These are phyloP conservation scores for Trididemnum miniatum DNA, from an alignment of 23 tunicate species.

Conservation along the genomic window DNA sequence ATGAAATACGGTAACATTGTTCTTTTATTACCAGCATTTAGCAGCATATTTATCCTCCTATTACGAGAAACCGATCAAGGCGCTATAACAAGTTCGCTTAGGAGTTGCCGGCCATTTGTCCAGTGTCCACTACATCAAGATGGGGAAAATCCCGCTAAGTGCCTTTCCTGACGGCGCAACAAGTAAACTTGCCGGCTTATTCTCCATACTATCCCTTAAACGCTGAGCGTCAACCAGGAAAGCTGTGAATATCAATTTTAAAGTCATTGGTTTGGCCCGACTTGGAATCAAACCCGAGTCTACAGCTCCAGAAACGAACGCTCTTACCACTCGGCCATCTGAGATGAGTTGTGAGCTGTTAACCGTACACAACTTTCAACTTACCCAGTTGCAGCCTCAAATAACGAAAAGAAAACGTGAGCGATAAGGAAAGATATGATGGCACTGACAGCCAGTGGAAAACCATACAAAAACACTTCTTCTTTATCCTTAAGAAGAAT, in stretches of 20 bases:
- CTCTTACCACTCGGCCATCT: background rate
- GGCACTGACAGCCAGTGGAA: slow-evolving; percentile 79
- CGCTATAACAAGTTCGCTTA: no score
- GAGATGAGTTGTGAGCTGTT: background rate
- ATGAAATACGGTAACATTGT: no score
- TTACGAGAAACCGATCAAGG: no score
- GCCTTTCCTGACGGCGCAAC: no score
- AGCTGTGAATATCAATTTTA: background rate
- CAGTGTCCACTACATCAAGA: no score
- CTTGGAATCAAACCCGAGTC: background rate
- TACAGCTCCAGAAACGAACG: background rate
- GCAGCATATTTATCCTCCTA: no score
- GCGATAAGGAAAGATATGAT: slow-evolving; percentile 52
- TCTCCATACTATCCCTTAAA: no score
- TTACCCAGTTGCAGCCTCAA: slow-evolving; percentile 72
- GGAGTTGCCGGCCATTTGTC: no score
- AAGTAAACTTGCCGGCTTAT: no score
- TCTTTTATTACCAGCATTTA: no score
- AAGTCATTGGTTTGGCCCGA: background rate
- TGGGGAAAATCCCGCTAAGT: no score
- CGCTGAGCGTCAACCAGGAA: background rate
- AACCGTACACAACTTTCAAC: no score
- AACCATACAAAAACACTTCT: slow-evolving; percentile 73
- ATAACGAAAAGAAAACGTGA: slow-evolving; percentile 67
- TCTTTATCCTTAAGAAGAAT: slow-evolving; percentile 76